phyloP scores from a whole-genome alignment of 2,797 vertebrate genomes.

The Gymnothorax reevesii region DNA sequence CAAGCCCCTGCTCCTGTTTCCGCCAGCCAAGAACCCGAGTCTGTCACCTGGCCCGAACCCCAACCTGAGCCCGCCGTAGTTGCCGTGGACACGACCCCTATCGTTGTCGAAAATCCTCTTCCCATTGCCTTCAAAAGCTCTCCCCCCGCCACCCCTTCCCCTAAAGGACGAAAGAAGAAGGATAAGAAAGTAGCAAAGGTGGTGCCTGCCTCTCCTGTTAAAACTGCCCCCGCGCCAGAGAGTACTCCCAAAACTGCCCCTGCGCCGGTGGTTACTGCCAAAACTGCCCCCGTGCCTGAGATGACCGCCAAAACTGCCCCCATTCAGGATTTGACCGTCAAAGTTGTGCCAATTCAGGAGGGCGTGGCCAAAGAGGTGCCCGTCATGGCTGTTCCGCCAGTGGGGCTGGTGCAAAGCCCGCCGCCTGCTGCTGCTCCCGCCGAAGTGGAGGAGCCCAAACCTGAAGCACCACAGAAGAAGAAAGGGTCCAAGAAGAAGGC shows the following conservation, averaged over 20 bases:
- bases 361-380: slow-evolving; percentile 82
- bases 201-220: slow-evolving; percentile 64
- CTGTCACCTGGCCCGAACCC: neutral
- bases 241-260: slow-evolving; percentile 34
- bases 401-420: slow-evolving; percentile 56
- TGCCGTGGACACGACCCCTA: neutral
- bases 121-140: neutral
- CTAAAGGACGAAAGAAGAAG: slow-evolving; percentile 91
- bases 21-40: neutral
- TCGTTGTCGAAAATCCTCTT: neutral
- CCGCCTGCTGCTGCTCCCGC: slow-evolving; percentile 29
- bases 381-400: slow-evolving; percentile 81
- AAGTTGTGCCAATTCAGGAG: slow-evolving; percentile 71
- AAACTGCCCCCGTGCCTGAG: slow-evolving; percentile 57
- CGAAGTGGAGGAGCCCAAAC: slow-evolving; percentile 75
- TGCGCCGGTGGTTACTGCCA: neutral
- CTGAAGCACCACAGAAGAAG: slow-evolving; percentile 76
- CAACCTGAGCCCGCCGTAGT: neutral
- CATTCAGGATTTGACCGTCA: slow-evolving; percentile 39
- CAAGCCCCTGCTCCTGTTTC: too few relatives aligned
- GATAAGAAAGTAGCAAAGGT: slow-evolving; percentile 87
- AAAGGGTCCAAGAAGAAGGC: slow-evolving; percentile 83
- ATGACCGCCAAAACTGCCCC: slow-evolving; percentile 36
- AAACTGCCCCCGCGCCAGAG: slow-evolving; percentile 57
- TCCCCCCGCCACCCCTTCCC: slow-evolving; percentile 64